Conservation (phyloP, 2,113 vertebrate species). For the Ploceus nigricollis region DNA sequence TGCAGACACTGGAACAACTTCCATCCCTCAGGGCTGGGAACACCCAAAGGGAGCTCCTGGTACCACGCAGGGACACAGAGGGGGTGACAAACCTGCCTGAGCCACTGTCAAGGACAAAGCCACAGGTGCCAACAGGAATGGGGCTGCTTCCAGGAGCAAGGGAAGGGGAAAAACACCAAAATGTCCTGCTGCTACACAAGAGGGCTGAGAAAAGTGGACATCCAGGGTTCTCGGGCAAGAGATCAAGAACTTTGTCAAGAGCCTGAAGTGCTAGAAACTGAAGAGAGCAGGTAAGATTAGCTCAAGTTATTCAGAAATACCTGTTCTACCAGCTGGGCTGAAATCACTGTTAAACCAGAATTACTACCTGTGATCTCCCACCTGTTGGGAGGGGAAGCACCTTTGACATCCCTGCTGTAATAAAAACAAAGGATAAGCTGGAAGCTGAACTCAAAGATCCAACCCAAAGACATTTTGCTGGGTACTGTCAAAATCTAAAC, state of each 20-base stretch:
- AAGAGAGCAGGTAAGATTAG: background rate
- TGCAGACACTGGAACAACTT: background rate
- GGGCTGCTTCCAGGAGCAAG: background rate
- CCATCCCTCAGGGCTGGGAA: background rate
- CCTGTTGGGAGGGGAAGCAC: background rate
- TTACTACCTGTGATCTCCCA: background rate
- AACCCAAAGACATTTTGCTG: background rate
- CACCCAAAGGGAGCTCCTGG: background rate
- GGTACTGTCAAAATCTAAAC: background rate
- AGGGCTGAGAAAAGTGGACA: background rate
- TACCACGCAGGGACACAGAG: background rate
- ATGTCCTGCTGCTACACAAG: background rate
- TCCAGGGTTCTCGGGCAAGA: fast-evolving
- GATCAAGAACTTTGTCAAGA: background rate
- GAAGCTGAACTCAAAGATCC: background rate
- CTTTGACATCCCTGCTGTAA: background rate
- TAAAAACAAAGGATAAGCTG: background rate
- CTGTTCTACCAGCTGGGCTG: background rate
- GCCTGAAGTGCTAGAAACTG: background rate
- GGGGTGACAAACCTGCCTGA: background rate
- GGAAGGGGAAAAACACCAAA: background rate
- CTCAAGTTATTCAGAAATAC: background rate
- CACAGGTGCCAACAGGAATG: background rate
- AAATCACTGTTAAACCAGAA: background rate
- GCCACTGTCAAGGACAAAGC: background rate